A percentile compares a stretch with the other conserved stretches of the same genome.
Evolutionary conservation across 23 tunicate genomes (phyloP).

Genomic region (Phallusia fumigata): DNA sequence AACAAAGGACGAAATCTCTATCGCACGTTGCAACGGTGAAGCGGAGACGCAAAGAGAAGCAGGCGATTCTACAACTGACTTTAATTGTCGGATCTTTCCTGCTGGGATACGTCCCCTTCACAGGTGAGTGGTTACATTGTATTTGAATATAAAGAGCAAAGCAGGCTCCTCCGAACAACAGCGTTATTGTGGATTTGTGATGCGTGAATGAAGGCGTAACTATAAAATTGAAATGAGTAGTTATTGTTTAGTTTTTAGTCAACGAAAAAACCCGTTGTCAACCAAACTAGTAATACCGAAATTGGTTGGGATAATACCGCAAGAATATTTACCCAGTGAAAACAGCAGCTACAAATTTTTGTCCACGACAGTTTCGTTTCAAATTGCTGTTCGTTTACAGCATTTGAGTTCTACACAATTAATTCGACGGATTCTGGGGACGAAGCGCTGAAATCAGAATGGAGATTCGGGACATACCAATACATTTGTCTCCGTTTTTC

Average conservation of each 20-base stretch:
- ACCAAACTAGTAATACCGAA: too few relatives aligned
- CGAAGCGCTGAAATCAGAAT: neutral
- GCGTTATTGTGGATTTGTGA: too few relatives aligned
- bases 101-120: conserved; percentile 32
- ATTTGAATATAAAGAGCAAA: too few relatives aligned
- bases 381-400: neutral
- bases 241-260: too few relatives aligned
- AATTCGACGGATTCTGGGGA: neutral
- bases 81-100: conserved; percentile 27
- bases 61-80: conserved; percentile 17
- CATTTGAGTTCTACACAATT: conserved; percentile 5
- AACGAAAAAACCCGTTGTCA: too few relatives aligned
- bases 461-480: conserved; percentile 21
- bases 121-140: conserved; percentile 16
- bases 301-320: too few relatives aligned
- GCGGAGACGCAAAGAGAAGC: conserved; percentile 3
- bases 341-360: too few relatives aligned
- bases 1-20: conserved; percentile 1
- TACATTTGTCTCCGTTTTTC: conserved; percentile 15
- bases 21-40: neutral
- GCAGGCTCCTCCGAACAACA: too few relatives aligned
- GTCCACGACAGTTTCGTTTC: too few relatives aligned
- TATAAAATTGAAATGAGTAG: too few relatives aligned
- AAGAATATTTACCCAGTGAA: too few relatives aligned
- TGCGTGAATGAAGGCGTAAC: too few relatives aligned